Evolutionary conservation across 2,888 invertebrate species (phyloP), one percentile per base, ranked within the genome.

Genomic region (Sipha maydis): DNA sequence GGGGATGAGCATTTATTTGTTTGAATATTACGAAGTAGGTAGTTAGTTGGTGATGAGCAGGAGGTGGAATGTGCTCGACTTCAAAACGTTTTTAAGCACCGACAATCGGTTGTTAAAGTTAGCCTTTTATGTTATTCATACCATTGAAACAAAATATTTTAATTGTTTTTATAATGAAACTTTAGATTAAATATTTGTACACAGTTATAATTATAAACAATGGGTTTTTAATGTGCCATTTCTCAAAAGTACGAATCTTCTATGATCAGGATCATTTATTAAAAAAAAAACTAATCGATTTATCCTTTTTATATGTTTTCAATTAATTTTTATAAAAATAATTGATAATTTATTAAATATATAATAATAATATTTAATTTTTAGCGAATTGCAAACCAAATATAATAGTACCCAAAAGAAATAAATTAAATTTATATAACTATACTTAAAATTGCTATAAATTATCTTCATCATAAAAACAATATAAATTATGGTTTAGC

Each of bases 1-100:
- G 25, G 71, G 71, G 31, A n/a, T 83, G 71, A 83, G 48, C 71
- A 31, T 73, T 48, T 31, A 48, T 82, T 82, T 48, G 25, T 77
- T 48, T 28, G 28, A 77, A 19, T 34, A 56, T 31, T 56, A 78
- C 54, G 17, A 34, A 9, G 28, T 41, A 41, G 28, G 0, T 28
- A 34, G 14, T 28, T 25, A 41, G 28, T 80, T 38, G 14, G 9
- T 19, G 61, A 61, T 3, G 3, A 21, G 61, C 21, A 61, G 31
- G 78, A 38, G 9, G 41, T 34, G 34, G 7, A 8, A 8, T 8
- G 25, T 41, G 31, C 28, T 25, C n/a, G 38, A 71, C 41, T 69
- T 71, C 48, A 82, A 82, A 31, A 41, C 48, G 25, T 82, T 71
- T 67, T 77, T 34, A 34, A 61, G 38, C n/a, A 79, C 38, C n/a